These are phyloP conservation scores for Cebidichthys violaceus DNA, from an alignment of 2,113 vertebrate species.

Conservation along the genomic window DNA sequence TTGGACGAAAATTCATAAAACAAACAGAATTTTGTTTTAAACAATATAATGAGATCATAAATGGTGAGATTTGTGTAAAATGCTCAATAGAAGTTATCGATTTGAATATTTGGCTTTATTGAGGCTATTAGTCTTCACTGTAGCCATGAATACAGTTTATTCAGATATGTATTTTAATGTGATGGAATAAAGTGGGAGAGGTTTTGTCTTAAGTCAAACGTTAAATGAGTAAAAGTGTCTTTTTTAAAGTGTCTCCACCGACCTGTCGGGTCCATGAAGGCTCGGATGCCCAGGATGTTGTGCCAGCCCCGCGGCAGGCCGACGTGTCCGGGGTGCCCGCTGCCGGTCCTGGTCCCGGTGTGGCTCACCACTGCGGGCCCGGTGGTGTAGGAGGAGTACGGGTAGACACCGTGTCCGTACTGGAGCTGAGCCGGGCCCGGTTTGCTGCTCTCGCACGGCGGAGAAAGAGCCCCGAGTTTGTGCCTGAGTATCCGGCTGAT, in stretches of 20 bases:
- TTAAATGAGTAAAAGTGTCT: background rate
- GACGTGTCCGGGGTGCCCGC: conserved; percentile 79
- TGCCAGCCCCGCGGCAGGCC: conserved; percentile 89
- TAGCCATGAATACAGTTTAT: background rate
- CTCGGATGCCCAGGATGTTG: conserved; percentile 92
- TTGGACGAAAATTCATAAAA: background rate
- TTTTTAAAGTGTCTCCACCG: conserved; percentile 3
- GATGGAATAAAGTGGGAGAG: too few species aligned
- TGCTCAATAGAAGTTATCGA: too few species aligned
- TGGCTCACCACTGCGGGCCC: conserved; percentile 78
- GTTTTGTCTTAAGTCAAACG: background rate
- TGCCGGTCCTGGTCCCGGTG: conserved; percentile 82
- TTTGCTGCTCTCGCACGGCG: conserved; percentile 83
- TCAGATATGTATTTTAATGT: background rate
- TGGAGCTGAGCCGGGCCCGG: conserved; percentile 82
- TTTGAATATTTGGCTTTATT: background rate
- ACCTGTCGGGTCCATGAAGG: conserved; percentile 90
- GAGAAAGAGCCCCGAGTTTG: conserved; percentile 88
- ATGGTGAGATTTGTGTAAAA: too few species aligned
- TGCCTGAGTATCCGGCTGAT: conserved; percentile 93
- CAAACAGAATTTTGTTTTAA: background rate
- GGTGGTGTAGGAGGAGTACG: conserved; percentile 87
- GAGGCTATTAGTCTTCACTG: background rate
- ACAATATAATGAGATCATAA: too few species aligned
- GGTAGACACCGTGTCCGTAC: conserved; percentile 87